Conservation (phyloP, 2,113 vertebrate species). For the Pollachius pollachius region DNA sequence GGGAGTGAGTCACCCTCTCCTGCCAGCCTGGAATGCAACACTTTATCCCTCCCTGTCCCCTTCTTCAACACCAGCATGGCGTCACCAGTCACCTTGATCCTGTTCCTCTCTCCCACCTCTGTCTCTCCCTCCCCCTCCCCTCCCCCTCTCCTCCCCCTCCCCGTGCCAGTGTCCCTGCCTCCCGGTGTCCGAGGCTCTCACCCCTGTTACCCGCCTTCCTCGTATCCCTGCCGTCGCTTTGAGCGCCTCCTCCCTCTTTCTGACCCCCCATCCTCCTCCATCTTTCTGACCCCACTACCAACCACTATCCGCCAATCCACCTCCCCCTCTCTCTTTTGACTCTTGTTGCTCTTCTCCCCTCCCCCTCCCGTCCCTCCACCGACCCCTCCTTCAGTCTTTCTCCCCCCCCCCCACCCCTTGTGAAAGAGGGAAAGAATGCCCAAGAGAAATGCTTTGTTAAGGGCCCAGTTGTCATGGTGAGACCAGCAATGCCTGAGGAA, state of each 20-base stretch:
- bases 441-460: slow-evolving; percentile 83
- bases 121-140: slow-evolving; percentile 53
- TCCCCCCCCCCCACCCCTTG: slow-evolving; percentile 38
- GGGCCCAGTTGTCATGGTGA: slow-evolving; percentile 77
- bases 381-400: slow-evolving; percentile 16
- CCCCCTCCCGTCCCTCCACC: slow-evolving; percentile 9
- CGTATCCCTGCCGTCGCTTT: slow-evolving; percentile 47
- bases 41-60: slow-evolving; percentile 16
- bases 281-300: slow-evolving; percentile 23
- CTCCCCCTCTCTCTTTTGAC: slow-evolving; percentile 48
- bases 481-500: slow-evolving; percentile 77
- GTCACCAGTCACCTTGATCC: slow-evolving; percentile 69
- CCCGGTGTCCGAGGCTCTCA: slow-evolving; percentile 47
- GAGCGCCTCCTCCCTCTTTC: slow-evolving; percentile 45
- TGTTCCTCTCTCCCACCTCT: slow-evolving; percentile 51
- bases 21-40: slow-evolving; percentile 43
- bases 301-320: slow-evolving; percentile 26
- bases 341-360: slow-evolving; percentile 37
- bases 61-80: slow-evolving; percentile 5
- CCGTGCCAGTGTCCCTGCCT: slow-evolving; percentile 51
- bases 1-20: slow-evolving; percentile 52
- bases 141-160: slow-evolving; percentile 46
- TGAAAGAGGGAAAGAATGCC: slow-evolving; percentile 75
- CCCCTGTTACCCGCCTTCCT: slow-evolving; percentile 52
- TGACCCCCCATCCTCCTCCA: slow-evolving; percentile 15